Evolutionary conservation across 2,113 vertebrate species (phyloP), one percentile per base, ranked within the genome.

Genomic region (Todiramphus chloris): DNA sequence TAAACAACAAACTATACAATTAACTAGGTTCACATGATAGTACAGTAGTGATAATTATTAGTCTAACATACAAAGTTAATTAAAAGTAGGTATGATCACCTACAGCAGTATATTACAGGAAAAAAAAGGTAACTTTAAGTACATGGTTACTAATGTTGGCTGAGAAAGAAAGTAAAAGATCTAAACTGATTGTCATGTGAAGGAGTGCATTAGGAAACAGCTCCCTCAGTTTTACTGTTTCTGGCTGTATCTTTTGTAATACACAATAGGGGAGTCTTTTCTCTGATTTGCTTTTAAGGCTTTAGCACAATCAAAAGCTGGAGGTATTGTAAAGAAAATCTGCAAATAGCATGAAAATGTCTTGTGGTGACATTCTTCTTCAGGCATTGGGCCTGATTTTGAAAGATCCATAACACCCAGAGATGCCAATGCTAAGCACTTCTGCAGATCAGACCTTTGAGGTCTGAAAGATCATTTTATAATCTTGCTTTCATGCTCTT

Each of bases 231-330:
- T 96, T 87, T 84, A 79, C 90, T 95, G 94, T 96, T 93, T 96
- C 94, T 96, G 43, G 43, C 93, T 94, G 51, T 89, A 83, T 68
- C 96, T 95, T 96, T 96, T 96, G 90, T 97, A 92, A 89, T 78
- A 83, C 95, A 95, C 92, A 94, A 95, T 96, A 92, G 93, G 83
- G 73, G 43, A 96, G 79, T 87, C 79, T 96, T 94, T 89, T 60
- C 93, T 78, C 79, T 97, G 96, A 97, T 96, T 95, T 95, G 92
- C 93, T 97, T 96, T 93, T 96, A 97, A 96, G 92, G 83, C 90
- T 96, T 93, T 87, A 90, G 92, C 90, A 94, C 93, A 96, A 93
- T 96, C 95, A 93, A 93, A 94, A 96, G 60, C 93, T 94, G 88
- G 66, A 90, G 62, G 79, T 92, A 95, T 96, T 96, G 96, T 96